Evolutionary conservation across 2,888 invertebrate genomes (phyloP).

Genomic region (Heliconius cydno): DNA sequence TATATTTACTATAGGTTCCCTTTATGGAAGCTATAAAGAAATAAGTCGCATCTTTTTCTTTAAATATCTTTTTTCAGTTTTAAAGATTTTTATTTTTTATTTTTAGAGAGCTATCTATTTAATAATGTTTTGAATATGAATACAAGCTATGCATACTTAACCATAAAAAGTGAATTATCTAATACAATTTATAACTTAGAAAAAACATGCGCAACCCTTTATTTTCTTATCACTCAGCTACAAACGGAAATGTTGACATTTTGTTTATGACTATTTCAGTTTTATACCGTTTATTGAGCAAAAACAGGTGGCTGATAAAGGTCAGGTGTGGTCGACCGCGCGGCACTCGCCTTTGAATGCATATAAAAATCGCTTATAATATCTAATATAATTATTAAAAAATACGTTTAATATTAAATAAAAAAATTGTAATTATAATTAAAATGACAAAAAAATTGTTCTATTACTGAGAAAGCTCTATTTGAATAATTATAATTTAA

Average conservation of each 20-base stretch:
- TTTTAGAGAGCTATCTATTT: too few species aligned
- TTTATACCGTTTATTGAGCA: slow-evolving; percentile 68
- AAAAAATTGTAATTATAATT: too few species aligned
- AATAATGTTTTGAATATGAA: neutral
- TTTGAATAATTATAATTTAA: too few species aligned
- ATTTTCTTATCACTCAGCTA: slow-evolving; percentile 41
- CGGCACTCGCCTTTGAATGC: slow-evolving; percentile 42
- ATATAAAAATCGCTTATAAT: neutral
- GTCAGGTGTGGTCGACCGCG: slow-evolving; percentile 67
- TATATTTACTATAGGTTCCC: too few species aligned
- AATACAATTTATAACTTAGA: neutral
- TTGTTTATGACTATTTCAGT: slow-evolving; percentile 71
- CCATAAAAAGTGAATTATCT: neutral
- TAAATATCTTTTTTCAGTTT: too few species aligned
- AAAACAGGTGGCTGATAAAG: slow-evolving; percentile 74
- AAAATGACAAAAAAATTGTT: too few species aligned
- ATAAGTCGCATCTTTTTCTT: too few species aligned
- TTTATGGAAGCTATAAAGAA: neutral
- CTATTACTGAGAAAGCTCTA: too few species aligned
- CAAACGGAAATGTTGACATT: slow-evolving; percentile 80
- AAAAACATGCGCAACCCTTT: slow-evolving; percentile 5
- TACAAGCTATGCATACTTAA: neutral
- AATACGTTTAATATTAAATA: too few species aligned
- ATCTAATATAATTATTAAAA: too few species aligned
- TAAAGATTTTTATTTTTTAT: too few species aligned